Base-by-base conservation (phyloP, 2,888 invertebrate species). In the Synergus umbraculus region DNA sequence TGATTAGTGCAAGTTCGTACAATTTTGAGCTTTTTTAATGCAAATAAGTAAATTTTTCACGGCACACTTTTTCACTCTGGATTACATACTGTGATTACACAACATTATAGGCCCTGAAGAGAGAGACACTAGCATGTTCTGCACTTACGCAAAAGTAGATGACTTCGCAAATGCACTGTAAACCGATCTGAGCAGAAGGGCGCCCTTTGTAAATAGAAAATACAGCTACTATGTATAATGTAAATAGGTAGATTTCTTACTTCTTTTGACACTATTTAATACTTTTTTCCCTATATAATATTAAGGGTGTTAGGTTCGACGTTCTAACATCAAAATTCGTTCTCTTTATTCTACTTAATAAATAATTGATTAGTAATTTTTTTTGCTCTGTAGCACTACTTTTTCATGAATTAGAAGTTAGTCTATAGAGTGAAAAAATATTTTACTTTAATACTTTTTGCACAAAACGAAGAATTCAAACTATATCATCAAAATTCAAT, bases 101-200 rank as follows among this genome's bases (percentile, higher is more conserved):
- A 37, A 37, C 37, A 37, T 37, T 37, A 37, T 37, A 37, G 37
- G 37, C 37, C 37, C 37, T 37, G 37, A 4, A 29, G 22, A 73
- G 73, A 73, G 54, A 15, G 41, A 10, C 54, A 73, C 49, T 37
- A 73, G 73, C 73, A 73, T 73, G 73, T 54, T 73, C 22, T 73
- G 73, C 73, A 73, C 73, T 73, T 54, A 54, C 37, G 54, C 43
- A 58, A 73, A 73, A 54, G 73, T 73, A 73, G 73, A 73, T 73
- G 73, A 73, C 54, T 15, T 18, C 54, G 73, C 73, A 73, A 73
- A 41, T 49, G 73, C 73, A 73, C 73, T 73, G 46, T 73, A 73
- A 37, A 73, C 54, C 37, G n/a, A 49, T 73, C 49, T 37, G n/a
- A 73, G 43, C 67, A 67, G 18, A 49, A 37, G 73, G 73, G 29